phyloP scores from a whole-genome alignment of 2,888 invertebrate genomes.

The Orchesellides sinensis region DNA sequence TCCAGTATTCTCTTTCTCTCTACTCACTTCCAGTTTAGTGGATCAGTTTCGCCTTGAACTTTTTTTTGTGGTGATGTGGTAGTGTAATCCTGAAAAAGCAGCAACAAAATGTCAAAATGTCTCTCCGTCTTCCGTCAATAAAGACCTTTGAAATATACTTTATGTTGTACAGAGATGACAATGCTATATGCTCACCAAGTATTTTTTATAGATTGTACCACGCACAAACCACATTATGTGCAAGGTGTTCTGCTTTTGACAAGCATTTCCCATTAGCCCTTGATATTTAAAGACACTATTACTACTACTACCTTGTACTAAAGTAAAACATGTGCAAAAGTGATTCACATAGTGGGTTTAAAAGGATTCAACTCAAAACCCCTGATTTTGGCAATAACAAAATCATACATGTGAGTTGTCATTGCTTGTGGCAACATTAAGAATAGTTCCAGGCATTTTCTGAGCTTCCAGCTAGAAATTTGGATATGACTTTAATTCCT shows the following conservation, averaged over 20 bases:
- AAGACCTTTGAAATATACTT: background rate
- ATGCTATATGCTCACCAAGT: too few species aligned
- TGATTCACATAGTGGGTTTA: too few species aligned
- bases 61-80: background rate
- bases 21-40: background rate
- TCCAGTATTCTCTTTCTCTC: background rate
- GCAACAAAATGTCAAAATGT: conserved; percentile 2
- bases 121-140: background rate
- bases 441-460: too few species aligned
- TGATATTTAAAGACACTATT: conserved; percentile 38
- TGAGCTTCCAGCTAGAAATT: too few species aligned
- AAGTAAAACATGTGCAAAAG: too few species aligned
- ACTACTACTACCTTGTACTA: background rate
- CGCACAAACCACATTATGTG: background rate
- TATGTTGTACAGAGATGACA: background rate
- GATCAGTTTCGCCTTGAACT: conserved; percentile 19
- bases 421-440: background rate
- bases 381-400: too few species aligned
- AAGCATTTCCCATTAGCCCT: conserved; percentile 65
- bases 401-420: too few species aligned
- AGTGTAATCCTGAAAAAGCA: conserved; percentile 6
- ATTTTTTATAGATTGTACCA: too few species aligned
- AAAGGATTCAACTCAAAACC: too few species aligned
- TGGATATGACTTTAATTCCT: too few species aligned
- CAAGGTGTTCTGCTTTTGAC: conserved; percentile 7